Evolutionary conservation across 2,888 invertebrate species (phyloP).

Genomic region (Globia sparganii): DNA sequence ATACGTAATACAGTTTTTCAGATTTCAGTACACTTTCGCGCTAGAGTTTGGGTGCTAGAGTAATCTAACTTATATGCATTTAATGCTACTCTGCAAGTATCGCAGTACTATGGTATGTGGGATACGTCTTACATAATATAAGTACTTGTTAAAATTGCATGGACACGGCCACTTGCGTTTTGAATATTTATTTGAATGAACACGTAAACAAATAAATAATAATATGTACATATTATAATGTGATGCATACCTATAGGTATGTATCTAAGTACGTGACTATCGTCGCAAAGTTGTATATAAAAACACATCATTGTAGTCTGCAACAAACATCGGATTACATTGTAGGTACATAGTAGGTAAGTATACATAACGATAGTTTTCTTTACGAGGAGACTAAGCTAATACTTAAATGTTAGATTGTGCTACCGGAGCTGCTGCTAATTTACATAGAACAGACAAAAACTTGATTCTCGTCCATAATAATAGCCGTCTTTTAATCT

Average conservation of each 20-base stretch:
- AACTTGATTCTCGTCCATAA: slow-evolving; percentile 47
- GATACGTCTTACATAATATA: background rate
- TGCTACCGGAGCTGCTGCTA: slow-evolving; percentile 56
- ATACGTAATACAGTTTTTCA: background rate
- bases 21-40: background rate
- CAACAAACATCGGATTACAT: slow-evolving; percentile 22
- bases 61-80: background rate
- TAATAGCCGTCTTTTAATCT: slow-evolving; percentile 51
- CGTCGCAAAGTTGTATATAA: slow-evolving; percentile 19
- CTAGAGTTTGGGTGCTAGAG: background rate
- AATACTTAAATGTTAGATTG: slow-evolving; percentile 32
- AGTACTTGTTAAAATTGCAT: background rate
- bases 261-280: slow-evolving; percentile 30
- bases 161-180: slow-evolving; percentile 1
- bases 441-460: slow-evolving; percentile 62
- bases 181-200: slow-evolving; percentile 7
- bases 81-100: background rate
- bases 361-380: slow-evolving; percentile 13
- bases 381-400: slow-evolving; percentile 37
- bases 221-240: background rate
- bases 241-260: background rate
- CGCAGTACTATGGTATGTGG: no score
- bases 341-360: background rate
- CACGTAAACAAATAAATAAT: slow-evolving; percentile 15
- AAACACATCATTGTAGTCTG: slow-evolving; percentile 1